phyloP scores from a whole-genome alignment of 2,113 vertebrate species.

The Rhipidura dahli region DNA sequence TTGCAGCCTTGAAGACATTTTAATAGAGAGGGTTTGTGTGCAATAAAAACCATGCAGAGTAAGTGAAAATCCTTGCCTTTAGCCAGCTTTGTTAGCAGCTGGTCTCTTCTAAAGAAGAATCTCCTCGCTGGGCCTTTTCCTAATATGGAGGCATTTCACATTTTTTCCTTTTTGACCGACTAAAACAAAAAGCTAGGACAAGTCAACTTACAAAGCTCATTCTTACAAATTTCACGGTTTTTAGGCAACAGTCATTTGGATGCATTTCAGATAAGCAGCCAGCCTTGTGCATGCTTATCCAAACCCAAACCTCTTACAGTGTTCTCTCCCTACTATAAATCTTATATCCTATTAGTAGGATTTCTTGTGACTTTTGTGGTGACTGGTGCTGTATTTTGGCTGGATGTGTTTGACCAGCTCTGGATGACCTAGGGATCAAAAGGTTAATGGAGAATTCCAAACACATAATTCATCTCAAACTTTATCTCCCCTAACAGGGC shows the following conservation, averaged over 20 bases:
- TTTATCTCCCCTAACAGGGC: neutral
- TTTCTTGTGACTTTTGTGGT: neutral
- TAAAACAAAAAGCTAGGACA: neutral
- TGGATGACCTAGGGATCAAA: neutral
- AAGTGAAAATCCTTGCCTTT: neutral
- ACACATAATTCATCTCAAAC: neutral
- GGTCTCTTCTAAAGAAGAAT: neutral
- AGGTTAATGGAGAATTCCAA: constrained; percentile 27
- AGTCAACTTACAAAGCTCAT: neutral
- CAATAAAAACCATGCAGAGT: fast-evolving
- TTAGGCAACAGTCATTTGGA: neutral
- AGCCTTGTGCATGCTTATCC: neutral
- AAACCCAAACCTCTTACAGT: neutral
- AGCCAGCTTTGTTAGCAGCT: neutral
- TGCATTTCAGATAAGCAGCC: neutral
- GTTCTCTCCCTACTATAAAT: neutral
- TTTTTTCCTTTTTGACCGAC: neutral
- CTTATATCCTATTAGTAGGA: neutral
- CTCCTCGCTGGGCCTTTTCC: neutral
- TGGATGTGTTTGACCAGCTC: neutral
- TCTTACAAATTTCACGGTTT: neutral
- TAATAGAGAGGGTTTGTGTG: neutral
- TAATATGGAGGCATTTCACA: neutral
- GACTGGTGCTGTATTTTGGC: neutral
- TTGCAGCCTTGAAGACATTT: neutral